Evolutionary conservation across 2,113 vertebrate species (phyloP).

Genomic region (Thunnus thynnus): DNA sequence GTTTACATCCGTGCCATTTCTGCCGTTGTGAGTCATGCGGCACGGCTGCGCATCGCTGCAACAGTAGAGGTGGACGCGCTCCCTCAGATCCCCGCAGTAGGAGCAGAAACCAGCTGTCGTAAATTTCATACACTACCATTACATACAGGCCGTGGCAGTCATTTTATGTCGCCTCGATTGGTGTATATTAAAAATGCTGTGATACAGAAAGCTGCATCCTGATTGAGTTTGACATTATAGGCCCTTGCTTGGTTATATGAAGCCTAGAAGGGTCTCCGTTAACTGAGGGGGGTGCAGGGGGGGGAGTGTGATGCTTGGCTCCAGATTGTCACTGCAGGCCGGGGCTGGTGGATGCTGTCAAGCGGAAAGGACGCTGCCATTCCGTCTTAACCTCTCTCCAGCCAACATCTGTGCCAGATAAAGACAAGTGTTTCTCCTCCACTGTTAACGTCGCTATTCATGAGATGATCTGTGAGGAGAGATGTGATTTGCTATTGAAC

Average conservation of each 20-base stretch:
- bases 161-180: constrained; percentile 24
- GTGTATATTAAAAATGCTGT: not conserved
- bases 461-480: constrained; percentile 10
- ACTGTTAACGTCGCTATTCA: constrained; percentile 18
- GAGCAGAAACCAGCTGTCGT: constrained; percentile 48
- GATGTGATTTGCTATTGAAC: not conserved
- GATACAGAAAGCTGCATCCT: not conserved
- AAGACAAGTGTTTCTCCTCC: constrained; percentile 16
- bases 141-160: constrained; percentile 3
- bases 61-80: constrained; percentile 62
- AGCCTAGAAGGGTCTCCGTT: not conserved
- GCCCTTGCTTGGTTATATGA: not conserved
- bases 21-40: constrained; percentile 81
- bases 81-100: constrained; percentile 62
- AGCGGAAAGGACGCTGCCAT: constrained; percentile 60
- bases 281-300: not conserved
- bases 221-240: not conserved
- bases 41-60: constrained; percentile 80
- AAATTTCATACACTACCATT: constrained; percentile 17
- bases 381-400: constrained; percentile 45
- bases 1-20: constrained; percentile 78
- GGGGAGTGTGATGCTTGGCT: not conserved
- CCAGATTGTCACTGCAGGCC: constrained; percentile 39
- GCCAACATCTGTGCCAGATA: constrained; percentile 44
- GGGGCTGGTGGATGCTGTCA: constrained; percentile 48